Percentiles rank a stretch among this genome's conserved stretches.
These are phyloP conservation scores for Dynastes maya DNA, from an alignment of 2,888 invertebrate species.

Conservation along the genomic window DNA sequence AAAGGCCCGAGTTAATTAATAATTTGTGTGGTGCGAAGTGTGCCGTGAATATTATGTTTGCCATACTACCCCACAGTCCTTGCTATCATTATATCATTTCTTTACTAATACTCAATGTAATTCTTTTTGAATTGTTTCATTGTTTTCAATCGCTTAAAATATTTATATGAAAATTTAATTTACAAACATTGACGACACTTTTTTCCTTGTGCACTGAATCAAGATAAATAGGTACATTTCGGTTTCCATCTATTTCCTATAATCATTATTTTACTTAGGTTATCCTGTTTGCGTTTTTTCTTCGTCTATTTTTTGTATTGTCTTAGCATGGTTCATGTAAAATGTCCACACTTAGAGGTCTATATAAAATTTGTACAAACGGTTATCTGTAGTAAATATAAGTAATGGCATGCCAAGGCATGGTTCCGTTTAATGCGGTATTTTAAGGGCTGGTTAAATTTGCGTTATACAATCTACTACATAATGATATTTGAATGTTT, in stretches of 20 bases:
- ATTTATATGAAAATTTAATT: not conserved
- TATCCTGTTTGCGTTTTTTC: constrained; percentile 21
- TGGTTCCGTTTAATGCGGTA: constrained; percentile 31
- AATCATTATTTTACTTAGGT: not conserved
- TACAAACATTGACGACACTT: not conserved
- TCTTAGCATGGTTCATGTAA: constrained; percentile 19
- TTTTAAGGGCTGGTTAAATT: constrained; percentile 28
- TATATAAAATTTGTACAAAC: constrained; percentile 13
- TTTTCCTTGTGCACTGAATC: constrained; percentile 23
- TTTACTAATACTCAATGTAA: too few relatives aligned
- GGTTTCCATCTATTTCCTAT: constrained; percentile 9
- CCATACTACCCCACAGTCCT: too few relatives aligned
- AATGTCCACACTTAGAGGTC: constrained; percentile 4
- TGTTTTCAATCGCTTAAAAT: not conserved
- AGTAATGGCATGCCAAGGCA: constrained; percentile 41
- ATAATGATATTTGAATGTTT: constrained; percentile 34
- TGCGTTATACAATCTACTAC: not conserved
- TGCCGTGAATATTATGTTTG: too few relatives aligned
- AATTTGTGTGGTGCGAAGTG: too few relatives aligned
- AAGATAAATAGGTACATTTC: not conserved
- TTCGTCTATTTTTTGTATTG: constrained; percentile 21
- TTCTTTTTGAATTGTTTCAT: not conserved
- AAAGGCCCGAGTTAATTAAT: too few relatives aligned
- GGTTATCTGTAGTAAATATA: not conserved
- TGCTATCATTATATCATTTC: too few relatives aligned